Evolutionary conservation across 2,888 invertebrate species (phyloP).

Genomic region (Machimus rusticus): DNA sequence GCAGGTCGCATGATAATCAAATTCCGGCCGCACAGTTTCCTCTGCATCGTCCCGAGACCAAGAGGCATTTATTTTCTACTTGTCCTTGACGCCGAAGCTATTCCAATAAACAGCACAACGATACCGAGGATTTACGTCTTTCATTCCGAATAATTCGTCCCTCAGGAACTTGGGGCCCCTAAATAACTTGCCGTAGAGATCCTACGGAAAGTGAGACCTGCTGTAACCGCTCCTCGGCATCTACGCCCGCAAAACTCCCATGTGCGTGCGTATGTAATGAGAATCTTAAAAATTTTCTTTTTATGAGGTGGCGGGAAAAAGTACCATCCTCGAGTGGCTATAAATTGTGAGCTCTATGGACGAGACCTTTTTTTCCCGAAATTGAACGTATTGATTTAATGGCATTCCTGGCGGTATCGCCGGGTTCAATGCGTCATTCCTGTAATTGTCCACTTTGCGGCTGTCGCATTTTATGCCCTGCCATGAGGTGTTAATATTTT

Average conservation of each 20-base stretch:
- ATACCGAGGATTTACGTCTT: constrained; percentile 35
- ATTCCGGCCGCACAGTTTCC: constrained; percentile 30
- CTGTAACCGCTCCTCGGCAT: neutral
- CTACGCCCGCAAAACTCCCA: neutral
- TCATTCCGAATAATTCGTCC: constrained; percentile 38
- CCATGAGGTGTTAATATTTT: neutral
- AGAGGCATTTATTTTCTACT: constrained; percentile 8
- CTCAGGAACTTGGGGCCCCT: constrained; percentile 21
- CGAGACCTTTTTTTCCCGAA: constrained; percentile 16
- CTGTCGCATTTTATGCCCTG: neutral
- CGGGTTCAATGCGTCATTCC: neutral
- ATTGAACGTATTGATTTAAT: constrained; percentile 37
- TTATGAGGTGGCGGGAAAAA: constrained; percentile 35
- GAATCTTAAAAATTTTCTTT: constrained; percentile 40
- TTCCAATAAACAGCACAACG: constrained; percentile 35
- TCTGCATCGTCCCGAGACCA: constrained; percentile 8
- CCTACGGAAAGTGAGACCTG: neutral
- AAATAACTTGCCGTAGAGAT: constrained; percentile 19
- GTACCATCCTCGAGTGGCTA: constrained; percentile 1
- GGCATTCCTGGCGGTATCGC: neutral
- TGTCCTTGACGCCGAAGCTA: constrained; percentile 19
- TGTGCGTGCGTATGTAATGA: constrained; percentile 11
- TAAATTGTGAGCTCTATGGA: constrained; percentile 3
- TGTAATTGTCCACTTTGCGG: neutral
- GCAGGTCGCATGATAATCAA: constrained; percentile 28